Evolutionary conservation across 2,113 vertebrate species (phyloP), one percentile per base, ranked within the genome.

Genomic region (Pavo muticus): DNA sequence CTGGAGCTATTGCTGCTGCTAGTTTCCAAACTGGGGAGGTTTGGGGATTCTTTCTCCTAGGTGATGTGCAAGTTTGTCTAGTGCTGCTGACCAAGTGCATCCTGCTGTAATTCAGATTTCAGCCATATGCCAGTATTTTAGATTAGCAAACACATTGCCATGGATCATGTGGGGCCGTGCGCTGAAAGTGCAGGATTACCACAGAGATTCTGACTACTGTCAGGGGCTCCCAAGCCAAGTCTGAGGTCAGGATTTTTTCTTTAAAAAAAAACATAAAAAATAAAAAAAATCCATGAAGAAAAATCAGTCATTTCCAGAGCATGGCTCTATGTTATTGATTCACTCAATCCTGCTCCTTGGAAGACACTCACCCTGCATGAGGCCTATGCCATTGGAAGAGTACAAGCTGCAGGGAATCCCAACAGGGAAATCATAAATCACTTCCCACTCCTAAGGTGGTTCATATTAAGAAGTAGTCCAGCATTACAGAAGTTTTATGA

Each of bases 381-480:
- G 47, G 37, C 60, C 83, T 47, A 23, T 44, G 72, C 59, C 47
- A 84, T 59, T 71, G 35, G 70, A 57, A 77, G 48, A 94, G 69
- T 5, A 65, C 20, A 79, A 60, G 48, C 64, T 65, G 25, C 60
- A 85, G 79, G 87, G 59, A 90, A 85, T 76, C 39, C 37, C 84
- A 70, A 40, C 67, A 44, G 29, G 27, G 47, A 80, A 79, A 76
- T 60, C 30, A 70, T 84, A 95, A 95, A 91, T 93, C 59, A 70
- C 42, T 92, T 93, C 10, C 76, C 50, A 65, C 94, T 94, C 73
- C 27, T 29, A 59, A 52, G 91, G 91, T 56, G 32, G 87, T 92
- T 93, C 59, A 24, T 70, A 91, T 61, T 74, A 91, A 87, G 47
- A 15, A 39, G 40, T 7, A 42, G 42, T 71, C 29, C 75, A 94